Conservation (phyloP, 2,797 vertebrate species). For the Lagorchestes hirsutus region DNA sequence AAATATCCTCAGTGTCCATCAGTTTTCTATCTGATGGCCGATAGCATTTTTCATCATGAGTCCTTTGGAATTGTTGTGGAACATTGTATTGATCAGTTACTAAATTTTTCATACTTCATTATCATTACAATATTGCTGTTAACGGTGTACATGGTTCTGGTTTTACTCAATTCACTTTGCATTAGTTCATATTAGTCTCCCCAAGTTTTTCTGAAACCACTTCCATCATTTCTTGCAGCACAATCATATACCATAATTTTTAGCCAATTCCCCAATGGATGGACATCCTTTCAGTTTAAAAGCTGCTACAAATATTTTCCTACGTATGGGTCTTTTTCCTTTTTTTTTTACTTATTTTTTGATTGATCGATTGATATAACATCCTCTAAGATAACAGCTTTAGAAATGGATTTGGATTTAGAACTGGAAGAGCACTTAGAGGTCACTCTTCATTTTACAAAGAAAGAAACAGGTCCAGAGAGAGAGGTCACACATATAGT, state of each 20-base stretch:
- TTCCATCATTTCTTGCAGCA: not conserved
- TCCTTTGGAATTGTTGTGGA: not conserved
- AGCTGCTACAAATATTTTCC: not conserved
- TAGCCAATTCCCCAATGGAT: not conserved
- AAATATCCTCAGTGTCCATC: not conserved
- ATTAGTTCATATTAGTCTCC: not conserved
- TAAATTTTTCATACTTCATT: not conserved
- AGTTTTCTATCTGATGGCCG: not conserved
- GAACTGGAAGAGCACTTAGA: not conserved
- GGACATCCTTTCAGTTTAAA: not conserved
- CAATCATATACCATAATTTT: not conserved
- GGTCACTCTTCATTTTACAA: not conserved
- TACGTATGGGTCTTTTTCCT: not conserved
- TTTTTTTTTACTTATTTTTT: not conserved
- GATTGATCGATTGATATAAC: not conserved
- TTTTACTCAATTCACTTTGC: not conserved
- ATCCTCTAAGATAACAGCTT: not conserved
- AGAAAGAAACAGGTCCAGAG: not conserved
- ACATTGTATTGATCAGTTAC: not conserved
- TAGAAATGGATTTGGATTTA: not conserved
- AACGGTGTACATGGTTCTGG: no score
- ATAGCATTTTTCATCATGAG: not conserved
- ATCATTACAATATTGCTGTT: not conserved
- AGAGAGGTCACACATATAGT: not conserved
- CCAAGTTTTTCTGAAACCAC: not conserved